These are phyloP conservation scores for Progne subis DNA, from an alignment of 2,113 vertebrate genomes.

Conservation along the genomic window DNA sequence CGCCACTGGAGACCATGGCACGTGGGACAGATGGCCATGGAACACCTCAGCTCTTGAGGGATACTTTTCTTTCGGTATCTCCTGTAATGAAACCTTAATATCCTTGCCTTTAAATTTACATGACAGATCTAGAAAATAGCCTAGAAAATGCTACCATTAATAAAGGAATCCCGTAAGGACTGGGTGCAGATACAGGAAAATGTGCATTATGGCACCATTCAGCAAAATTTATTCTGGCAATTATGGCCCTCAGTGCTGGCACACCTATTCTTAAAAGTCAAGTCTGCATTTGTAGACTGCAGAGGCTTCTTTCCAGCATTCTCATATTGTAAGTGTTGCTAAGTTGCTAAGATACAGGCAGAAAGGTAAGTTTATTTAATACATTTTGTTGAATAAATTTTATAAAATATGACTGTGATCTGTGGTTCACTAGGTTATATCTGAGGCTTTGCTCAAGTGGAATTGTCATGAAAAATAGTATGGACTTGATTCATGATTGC, in stretches of 20 bases:
- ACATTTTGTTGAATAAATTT: conserved; percentile 62
- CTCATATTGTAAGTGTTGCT: conserved; percentile 35
- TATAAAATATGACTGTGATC: conserved; percentile 55
- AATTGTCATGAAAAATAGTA: conserved; percentile 65
- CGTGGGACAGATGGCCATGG: background rate
- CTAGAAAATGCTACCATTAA: background rate
- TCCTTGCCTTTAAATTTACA: background rate
- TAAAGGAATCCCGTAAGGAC: background rate
- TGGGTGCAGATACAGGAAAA: background rate
- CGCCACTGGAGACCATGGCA: background rate
- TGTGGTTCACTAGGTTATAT: conserved; percentile 59
- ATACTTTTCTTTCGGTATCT: background rate
- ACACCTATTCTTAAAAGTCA: conserved; percentile 1
- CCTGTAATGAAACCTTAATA: background rate
- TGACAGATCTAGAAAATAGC: background rate
- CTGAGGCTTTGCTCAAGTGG: conserved; percentile 68
- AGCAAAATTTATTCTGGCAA: background rate
- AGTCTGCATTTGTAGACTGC: background rate
- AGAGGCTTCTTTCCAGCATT: background rate
- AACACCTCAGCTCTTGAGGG: background rate
- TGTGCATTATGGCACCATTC: background rate
- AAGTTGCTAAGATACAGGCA: conserved; percentile 67
- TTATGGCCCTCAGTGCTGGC: background rate
- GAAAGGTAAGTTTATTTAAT: conserved; percentile 57
- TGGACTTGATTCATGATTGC: conserved; percentile 38